Base-by-base conservation (phyloP, 2,797 vertebrate species). In the Chelon auratus region DNA sequence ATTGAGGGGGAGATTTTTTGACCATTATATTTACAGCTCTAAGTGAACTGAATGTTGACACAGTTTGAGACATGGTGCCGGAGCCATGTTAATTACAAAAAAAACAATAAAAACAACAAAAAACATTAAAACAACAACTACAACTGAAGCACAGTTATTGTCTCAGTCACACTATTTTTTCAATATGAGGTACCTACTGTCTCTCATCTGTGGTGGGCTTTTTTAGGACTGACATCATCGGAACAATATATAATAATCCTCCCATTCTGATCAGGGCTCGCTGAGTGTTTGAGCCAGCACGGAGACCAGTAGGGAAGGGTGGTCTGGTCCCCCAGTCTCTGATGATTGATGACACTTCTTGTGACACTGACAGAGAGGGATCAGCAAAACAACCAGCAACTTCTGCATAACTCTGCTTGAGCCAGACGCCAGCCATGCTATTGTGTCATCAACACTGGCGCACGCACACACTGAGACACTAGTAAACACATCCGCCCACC, bases 361-460 rank as follows among this genome's bases (percentile, higher is more conserved):
- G 84, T 89, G 87, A 91, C 88, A 91, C 87, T 91, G 92, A 91
- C 91, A 92, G 81, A 78, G 75, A 77, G 86, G 89, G 91, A 92
- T 93, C 91, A 91, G 82, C 85, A 82, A 86, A 92, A 91, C 90
- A 93, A 93, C 90, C 88, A 87, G 89, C 84, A 90, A 92, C 91
- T 90, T 87, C 88, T 90, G 89, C 90, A 87, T 89, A 87, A 82
- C 92, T 91, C 87, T 48, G 81, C 84, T 75, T 47, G 68, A 92
- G 84, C 78, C 85, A 87, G 91, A 92, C 78, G 82, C 90, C 85
- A 89, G 82, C 88, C 77, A 62, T 62, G 58, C 83, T 81, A 84
- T 91, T 90, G 85, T 90, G 86, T 84, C 92, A 88, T 85, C 78
- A 78, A 62, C 78, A 56, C 77, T 77, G 83, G 68, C 65, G 50